phyloP scores from a whole-genome alignment of 2,113 vertebrate species.

The Amphiprion percula region DNA sequence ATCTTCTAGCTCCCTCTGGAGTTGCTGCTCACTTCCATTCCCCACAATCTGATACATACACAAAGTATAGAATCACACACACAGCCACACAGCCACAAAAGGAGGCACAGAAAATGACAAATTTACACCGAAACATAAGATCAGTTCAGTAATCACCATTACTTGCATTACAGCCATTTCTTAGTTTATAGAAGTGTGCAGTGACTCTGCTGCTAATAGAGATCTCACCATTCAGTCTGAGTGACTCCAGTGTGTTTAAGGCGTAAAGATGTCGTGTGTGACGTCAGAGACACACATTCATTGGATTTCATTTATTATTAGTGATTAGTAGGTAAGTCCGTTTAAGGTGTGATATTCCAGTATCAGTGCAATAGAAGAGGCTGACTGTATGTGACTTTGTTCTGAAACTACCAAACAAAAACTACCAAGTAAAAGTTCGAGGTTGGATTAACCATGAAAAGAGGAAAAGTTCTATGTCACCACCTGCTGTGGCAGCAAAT shows the following conservation, averaged over 20 bases:
- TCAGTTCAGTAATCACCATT: not conserved
- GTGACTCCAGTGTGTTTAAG: conserved; percentile 13
- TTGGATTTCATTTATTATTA: conserved; percentile 40
- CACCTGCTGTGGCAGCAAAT: conserved; percentile 9
- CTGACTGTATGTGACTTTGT: not conserved
- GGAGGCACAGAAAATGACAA: not conserved
- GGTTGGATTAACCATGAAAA: conserved; percentile 11
- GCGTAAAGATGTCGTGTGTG: not conserved
- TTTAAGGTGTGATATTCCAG: conserved; percentile 13
- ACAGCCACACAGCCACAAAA: conserved; percentile 17
- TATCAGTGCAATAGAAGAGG: conserved; percentile 14
- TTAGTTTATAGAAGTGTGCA: conserved; percentile 9
- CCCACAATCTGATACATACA: conserved; percentile 90
- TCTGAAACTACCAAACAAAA: not conserved
- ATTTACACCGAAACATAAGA: conserved; percentile 1
- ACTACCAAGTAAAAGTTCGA: conserved; percentile 1
- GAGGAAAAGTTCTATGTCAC: not conserved
- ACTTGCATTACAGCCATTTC: not conserved
- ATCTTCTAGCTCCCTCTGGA: conserved; percentile 95
- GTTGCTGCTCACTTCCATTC: conserved; percentile 98
- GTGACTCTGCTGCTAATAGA: not conserved
- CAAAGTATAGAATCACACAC: not conserved
- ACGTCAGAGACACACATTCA: conserved; percentile 6
- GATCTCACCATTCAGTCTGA: conserved; percentile 15
- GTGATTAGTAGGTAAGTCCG: conserved; percentile 58